Conservation (phyloP, 1,140 invertebrate genomes). For the Temnothorax longispinosus region DNA sequence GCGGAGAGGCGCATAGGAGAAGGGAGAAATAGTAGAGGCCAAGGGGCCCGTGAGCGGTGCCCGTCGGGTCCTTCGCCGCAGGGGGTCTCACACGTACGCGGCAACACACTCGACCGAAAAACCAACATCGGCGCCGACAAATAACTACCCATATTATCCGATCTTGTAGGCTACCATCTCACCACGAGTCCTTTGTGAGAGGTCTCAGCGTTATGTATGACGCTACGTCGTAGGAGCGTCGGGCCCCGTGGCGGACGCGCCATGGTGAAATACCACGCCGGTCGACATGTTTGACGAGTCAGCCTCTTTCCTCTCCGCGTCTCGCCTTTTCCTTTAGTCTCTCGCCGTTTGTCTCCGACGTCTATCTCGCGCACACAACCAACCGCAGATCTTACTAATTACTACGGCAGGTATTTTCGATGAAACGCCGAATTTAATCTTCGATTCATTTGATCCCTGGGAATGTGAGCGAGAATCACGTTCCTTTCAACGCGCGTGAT, state of each 20-base stretch:
- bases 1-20: background rate
- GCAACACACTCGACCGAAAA: conserved; percentile 81
- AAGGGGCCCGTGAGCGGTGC: conserved; percentile 64
- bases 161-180: conserved; percentile 85
- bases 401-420: conserved; percentile 16
- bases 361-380: background rate
- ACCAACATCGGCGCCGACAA: conserved; percentile 86
- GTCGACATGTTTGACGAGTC: conserved; percentile 55
- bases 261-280: conserved; percentile 67
- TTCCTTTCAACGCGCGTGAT: background rate
- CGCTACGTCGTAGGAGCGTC: conserved; percentile 67
- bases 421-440: conserved; percentile 16
- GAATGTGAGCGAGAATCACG: background rate
- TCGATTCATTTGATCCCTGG: background rate
- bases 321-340: background rate
- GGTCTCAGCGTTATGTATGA: conserved; percentile 77
- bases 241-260: conserved; percentile 58
- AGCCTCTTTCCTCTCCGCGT: conserved; percentile 5
- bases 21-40: conserved; percentile 22
- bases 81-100: conserved; percentile 81
- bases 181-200: conserved; percentile 83
- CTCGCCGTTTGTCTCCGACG: background rate
- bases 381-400: conserved; percentile 23
- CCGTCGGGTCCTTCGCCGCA: conserved; percentile 81
- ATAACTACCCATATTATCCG: conserved; percentile 86